A percentile compares a stretch with the other conserved stretches of the same genome.
Evolutionary conservation across 2,797 vertebrate species (phyloP).

Genomic region (Coluber constrictor): DNA sequence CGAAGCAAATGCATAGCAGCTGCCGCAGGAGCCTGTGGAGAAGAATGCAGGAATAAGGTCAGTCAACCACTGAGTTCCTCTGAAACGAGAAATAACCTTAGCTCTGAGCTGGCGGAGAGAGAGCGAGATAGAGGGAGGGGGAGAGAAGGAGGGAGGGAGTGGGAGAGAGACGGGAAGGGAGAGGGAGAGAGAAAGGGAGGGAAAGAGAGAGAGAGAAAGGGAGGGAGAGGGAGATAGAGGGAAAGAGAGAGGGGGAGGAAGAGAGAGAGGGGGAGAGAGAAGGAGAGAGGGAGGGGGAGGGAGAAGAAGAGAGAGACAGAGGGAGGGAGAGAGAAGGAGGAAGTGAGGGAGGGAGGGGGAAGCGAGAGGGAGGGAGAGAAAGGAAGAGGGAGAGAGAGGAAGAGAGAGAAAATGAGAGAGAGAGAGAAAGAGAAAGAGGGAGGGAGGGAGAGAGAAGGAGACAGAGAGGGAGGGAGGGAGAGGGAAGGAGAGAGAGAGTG

Average conservation of each 20-base stretch:
- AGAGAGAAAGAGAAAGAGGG: no score
- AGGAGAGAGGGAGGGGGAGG: fast-evolving
- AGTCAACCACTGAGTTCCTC: not conserved
- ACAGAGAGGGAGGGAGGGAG: no score
- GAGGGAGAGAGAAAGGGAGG: no score
- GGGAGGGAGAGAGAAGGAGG: no score
- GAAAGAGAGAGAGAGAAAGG: no score
- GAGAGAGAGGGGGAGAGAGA: fast-evolving
- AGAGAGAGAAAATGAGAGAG: fast-evolving
- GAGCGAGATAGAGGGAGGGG: no score
- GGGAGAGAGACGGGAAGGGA: not conserved
- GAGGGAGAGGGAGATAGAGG: fast-evolving
- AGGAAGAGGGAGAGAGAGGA: no score
- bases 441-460: fast-evolving
- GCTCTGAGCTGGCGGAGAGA: not conserved
- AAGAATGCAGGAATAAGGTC: not conserved
- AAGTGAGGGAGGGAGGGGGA: fast-evolving
- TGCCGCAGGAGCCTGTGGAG: conserved; percentile 80
- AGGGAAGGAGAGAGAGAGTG: not conserved
- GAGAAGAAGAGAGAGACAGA: fast-evolving
- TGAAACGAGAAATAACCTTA: not conserved
- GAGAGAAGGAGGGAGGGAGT: no score
- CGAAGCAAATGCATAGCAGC: conserved; percentile 91
- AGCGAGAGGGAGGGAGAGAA: no score
- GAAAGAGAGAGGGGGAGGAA: fast-evolving